These are phyloP conservation scores for Caradrina clavipalpis DNA, from an alignment of 2,888 invertebrate species.

Conservation along the genomic window DNA sequence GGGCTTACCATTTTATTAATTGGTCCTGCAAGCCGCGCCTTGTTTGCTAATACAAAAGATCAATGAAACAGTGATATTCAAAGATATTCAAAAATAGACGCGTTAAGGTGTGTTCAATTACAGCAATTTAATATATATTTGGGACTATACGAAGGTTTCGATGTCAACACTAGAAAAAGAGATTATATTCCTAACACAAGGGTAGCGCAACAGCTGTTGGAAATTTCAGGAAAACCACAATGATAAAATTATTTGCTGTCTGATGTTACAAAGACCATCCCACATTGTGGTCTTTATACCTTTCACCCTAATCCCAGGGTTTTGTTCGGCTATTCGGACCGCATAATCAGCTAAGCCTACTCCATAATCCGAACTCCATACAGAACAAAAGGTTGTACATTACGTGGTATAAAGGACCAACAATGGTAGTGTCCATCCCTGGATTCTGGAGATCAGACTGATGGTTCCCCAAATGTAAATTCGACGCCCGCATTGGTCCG, in stretches of 20 bases:
- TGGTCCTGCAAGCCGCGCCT: background rate
- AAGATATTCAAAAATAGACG: background rate
- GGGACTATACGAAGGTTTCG: background rate
- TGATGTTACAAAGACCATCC: conserved; percentile 18
- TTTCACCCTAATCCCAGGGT: conserved; percentile 43
- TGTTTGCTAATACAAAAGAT: background rate
- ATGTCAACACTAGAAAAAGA: background rate
- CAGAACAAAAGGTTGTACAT: conserved; percentile 48
- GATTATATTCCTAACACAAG: conserved; percentile 2
- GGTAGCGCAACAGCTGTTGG: conserved; percentile 19
- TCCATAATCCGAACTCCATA: conserved; percentile 32
- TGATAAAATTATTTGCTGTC: conserved; percentile 37
- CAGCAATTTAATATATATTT: background rate
- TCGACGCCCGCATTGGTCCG: conserved; percentile 71
- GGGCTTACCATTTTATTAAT: background rate
- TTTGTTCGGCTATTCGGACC: conserved; percentile 38
- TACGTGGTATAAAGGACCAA: conserved; percentile 26
- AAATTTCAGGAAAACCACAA: conserved; percentile 22
- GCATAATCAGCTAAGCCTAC: conserved; percentile 49
- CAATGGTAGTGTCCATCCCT: conserved; percentile 53
- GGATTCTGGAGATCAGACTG: conserved; percentile 62
- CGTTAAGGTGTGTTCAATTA: background rate
- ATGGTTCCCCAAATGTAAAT: conserved; percentile 61
- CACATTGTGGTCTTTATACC: conserved; percentile 1
- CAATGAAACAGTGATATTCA: background rate